Conservation (phyloP, 2,797 vertebrate genomes). For the Paedocypris micromegethes region DNA sequence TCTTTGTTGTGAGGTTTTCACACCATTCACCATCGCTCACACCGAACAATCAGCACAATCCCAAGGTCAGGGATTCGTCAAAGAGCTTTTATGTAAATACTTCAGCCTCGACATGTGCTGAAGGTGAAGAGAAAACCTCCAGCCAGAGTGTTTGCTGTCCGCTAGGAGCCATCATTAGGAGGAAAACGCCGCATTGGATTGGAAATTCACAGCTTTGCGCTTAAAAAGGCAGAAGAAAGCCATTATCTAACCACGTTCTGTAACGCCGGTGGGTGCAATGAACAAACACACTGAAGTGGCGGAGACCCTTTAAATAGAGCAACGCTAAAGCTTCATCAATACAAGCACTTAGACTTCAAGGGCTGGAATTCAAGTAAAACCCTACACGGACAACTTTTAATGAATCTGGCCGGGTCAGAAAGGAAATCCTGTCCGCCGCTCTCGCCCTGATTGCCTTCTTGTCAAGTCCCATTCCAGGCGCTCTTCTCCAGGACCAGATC, state of each 20-base stretch:
- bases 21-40: too few relatives aligned
- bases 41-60: too few relatives aligned
- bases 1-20: too few relatives aligned
- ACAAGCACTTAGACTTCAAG: slow-evolving; percentile 9
- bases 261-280: not conserved
- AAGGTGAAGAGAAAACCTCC: slow-evolving; percentile 12
- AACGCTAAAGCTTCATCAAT: not conserved
- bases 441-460: slow-evolving; percentile 52
- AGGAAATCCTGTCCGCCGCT: slow-evolving; percentile 52
- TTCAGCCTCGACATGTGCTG: slow-evolving; percentile 15
- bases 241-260: slow-evolving; percentile 18
- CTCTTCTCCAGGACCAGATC: slow-evolving; percentile 55
- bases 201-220: slow-evolving; percentile 10
- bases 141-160: slow-evolving; percentile 15
- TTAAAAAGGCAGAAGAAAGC: slow-evolving; percentile 5
- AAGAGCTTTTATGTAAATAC: slow-evolving; percentile 31
- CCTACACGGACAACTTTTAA: slow-evolving; percentile 14
- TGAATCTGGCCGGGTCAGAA: slow-evolving; percentile 43
- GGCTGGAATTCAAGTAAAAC: slow-evolving; percentile 5
- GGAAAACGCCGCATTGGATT: slow-evolving; percentile 11
- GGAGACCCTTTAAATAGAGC: too few relatives aligned
- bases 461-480: slow-evolving; percentile 50
- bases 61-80: slow-evolving; percentile 39
- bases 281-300: slow-evolving; percentile 9
- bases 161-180: slow-evolving; percentile 12